Evolutionary conservation across 1,140 invertebrate species (phyloP), one percentile per base, ranked within the genome.

Genomic region (Lasioglossum baleicum): DNA sequence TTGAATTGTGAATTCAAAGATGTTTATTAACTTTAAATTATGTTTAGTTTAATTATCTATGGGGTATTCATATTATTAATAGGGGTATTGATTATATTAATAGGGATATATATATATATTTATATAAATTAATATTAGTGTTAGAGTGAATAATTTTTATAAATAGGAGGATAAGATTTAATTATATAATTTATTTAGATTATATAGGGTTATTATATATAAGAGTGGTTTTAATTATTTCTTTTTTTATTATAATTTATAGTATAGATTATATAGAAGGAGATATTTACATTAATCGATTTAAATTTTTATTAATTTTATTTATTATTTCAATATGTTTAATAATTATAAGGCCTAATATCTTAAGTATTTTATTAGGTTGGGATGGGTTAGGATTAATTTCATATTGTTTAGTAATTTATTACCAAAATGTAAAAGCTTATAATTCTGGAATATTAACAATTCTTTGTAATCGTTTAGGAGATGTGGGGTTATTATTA

Each of bases 401-500:
- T 51, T 51, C 51, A 17, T 51, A 51, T 51, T 51, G 15, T 51
- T 51, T 51, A 51, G 51, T 17, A 51, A 51, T 51, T 51, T 51
- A 51, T 51, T 51, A 17, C 15, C 51, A 51, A 15, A 51, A 51
- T 51, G 17, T 17, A 11, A 17, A 17, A 1, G 0, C 51, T 5
- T 51, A 51, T 1, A 15, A 51, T 51, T 51, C 13, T 15, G 51
- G 4, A 13, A 51, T 51, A 51, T 17, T 17, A 51, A 5, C 51
- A 15, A 11, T 51, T 48, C 2, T 13, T 0, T 15, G 51, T 15
- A 51, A 51, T 51, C 51, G 51, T 17, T 5, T 51, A 87, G 95
- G 94, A 0, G 94, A 95, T 94, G 92, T 95, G 8, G 89, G 91
- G 65, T 92, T 95, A 86, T 93, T 95, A 87, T 90, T 95, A 83